Conservation (phyloP, 2,113 vertebrate genomes). For the Lampris incognitus region DNA sequence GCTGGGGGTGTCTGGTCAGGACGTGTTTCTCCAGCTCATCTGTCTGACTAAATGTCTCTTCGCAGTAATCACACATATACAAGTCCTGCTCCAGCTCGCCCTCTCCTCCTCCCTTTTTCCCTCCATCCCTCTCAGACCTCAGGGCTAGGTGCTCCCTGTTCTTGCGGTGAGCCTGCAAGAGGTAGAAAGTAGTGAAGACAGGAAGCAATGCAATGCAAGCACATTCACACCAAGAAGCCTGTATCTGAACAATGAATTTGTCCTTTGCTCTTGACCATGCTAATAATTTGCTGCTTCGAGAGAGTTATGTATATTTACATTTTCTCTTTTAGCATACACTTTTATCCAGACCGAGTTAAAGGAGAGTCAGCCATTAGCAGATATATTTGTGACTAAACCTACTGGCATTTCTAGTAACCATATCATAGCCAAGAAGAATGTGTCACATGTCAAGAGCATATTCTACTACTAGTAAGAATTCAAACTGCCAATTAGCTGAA, state of each 20-base stretch:
- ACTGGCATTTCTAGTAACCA: too few species aligned
- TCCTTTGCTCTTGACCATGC: too few species aligned
- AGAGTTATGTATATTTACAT: too few species aligned
- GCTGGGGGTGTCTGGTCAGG: conserved; percentile 94
- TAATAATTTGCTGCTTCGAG: too few species aligned
- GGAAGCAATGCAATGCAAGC: background rate
- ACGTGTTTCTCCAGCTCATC: conserved; percentile 98
- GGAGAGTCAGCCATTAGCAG: too few species aligned
- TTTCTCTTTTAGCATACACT: too few species aligned
- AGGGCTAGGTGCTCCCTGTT: conserved; percentile 94
- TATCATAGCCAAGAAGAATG: too few species aligned
- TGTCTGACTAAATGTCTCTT: conserved; percentile 97
- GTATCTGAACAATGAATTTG: background rate
- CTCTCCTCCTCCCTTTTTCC: conserved; percentile 86
- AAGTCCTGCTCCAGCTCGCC: conserved; percentile 91
- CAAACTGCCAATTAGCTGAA: too few species aligned
- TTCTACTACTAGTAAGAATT: too few species aligned
- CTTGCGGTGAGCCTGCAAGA: conserved; percentile 89
- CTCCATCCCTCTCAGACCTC: conserved; percentile 89
- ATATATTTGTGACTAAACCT: too few species aligned
- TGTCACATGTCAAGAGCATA: too few species aligned
- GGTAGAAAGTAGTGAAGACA: background rate
- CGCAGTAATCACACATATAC: conserved; percentile 98
- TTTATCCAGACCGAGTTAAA: too few species aligned
- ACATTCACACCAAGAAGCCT: background rate